Base-by-base conservation (phyloP, 2,797 vertebrate species). In the Cyclopterus lumpus region DNA sequence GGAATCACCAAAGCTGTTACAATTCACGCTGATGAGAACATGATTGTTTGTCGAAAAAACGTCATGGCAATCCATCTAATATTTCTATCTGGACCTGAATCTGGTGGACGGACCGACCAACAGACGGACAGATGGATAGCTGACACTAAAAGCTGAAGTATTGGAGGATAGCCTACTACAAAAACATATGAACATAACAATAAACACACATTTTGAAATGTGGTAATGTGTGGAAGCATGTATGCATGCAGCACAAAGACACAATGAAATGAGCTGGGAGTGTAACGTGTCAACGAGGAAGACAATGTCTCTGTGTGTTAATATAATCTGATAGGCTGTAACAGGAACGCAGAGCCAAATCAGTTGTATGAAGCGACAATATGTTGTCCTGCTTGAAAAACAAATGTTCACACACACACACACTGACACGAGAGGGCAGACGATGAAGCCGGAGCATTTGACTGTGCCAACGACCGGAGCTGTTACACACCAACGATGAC, bases 401-500 rank as follows among this genome's bases (percentile, higher is more conserved):
- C 22, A 44, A 48, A n/a, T 38, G 0, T 1, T 48, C 53, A 54
- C 53, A 62, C 46, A 36, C 14, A 28, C 42, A 40, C 18, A 67
- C 66, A 11, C 42, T 49, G 42, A 67, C 20, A 30, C 51, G 26
- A 67, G 26, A 79, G 48, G 68, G 24, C 68, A 32, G 40, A 62
- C 64, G 53, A 76, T 18, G 59, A 78, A 16, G n/a, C 40, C 3
- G 12, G 14, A 60, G 32, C 65, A 48, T 30, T 48, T 62, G 66
- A 38, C 49, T 48, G 51, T 16, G 26, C 54, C 58, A 51, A 59
- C 10, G 40, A 68, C 38, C 2, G 42, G 24, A 42, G 53, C 71
- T 24, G 61, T 76, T 67, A 72, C 81, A 76, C 44, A 9, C 51
- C 4, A 26, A 64, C 38, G 77, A 67, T 84, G 89, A 90, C 81